phyloP scores from a whole-genome alignment of 1,140 invertebrate species.

The Dolichoris vasculosae region DNA sequence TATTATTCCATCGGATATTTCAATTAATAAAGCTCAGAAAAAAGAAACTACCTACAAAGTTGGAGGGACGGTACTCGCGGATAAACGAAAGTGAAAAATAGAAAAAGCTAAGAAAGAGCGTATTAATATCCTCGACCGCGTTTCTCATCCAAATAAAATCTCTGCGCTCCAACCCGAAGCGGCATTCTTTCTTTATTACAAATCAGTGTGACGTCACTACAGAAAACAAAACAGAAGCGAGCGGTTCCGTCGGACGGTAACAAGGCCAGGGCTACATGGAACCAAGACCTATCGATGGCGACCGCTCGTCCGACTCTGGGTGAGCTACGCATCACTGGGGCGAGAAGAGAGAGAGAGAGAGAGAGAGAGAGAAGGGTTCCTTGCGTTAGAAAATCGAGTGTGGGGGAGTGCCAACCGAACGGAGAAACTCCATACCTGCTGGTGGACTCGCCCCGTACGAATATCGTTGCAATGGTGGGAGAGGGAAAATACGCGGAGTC shows the following conservation, averaged over 20 bases:
- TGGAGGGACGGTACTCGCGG: too few species aligned
- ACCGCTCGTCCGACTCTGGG: background rate
- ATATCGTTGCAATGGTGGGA: constrained; percentile 18
- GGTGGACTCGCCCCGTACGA: constrained; percentile 35
- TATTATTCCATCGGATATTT: too few species aligned
- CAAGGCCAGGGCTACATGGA: background rate
- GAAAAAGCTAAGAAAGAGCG: background rate
- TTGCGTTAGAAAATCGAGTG: constrained; percentile 41
- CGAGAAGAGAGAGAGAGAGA: constrained; percentile 5
- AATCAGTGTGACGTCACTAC: constrained; percentile 15
- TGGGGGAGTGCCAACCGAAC: constrained; percentile 43
- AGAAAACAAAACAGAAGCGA: background rate
- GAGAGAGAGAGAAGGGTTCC: constrained; percentile 4
- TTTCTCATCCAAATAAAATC: constrained; percentile 39
- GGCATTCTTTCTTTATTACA: constrained; percentile 40
- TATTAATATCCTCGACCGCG: constrained; percentile 4
- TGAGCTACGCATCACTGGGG: background rate
- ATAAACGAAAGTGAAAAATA: background rate
- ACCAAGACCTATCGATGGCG: background rate
- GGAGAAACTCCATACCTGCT: constrained; percentile 39
- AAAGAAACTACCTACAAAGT: too few species aligned
- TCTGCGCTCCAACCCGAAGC: background rate
- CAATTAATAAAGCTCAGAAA: too few species aligned
- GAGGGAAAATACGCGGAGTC: constrained; percentile 31
- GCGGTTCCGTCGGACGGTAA: background rate